phyloP scores from a whole-genome alignment of 2,113 vertebrate genomes.

The Colaptes auratus region DNA sequence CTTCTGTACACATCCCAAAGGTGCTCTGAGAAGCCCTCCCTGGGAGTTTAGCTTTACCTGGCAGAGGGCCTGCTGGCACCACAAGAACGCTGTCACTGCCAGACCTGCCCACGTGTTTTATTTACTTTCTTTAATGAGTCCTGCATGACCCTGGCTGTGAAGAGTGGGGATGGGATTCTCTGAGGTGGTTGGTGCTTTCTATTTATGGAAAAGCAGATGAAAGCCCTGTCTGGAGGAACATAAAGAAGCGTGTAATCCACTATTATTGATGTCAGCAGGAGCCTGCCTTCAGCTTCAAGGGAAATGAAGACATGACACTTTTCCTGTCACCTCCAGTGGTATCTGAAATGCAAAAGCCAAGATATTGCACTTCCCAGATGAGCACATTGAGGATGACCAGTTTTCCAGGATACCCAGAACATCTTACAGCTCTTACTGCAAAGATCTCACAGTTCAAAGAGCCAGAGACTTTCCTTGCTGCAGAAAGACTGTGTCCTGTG shows the following conservation, averaged over 20 bases:
- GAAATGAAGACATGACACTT: background rate
- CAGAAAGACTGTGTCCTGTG: background rate
- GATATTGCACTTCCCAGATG: background rate
- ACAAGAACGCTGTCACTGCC: background rate
- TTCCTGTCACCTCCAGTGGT: background rate
- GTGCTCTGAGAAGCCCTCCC: background rate
- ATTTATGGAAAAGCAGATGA: background rate
- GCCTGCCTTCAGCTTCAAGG: background rate
- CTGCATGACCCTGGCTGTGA: background rate
- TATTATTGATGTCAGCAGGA: background rate
- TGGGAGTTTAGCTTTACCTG: slow-evolving; percentile 16
- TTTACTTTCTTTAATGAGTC: slow-evolving; percentile 50
- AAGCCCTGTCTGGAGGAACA: background rate
- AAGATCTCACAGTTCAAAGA: background rate
- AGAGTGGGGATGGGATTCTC: background rate
- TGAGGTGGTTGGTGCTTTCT: background rate
- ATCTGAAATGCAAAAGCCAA: background rate
- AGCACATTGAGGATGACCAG: background rate
- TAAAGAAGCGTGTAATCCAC: background rate
- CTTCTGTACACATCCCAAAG: slow-evolving; percentile 53
- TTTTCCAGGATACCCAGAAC: background rate
- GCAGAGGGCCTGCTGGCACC: slow-evolving; percentile 31
- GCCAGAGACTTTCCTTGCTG: background rate
- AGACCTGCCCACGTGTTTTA: slow-evolving; percentile 11
- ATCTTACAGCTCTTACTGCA: background rate